Evolutionary conservation across 2,113 vertebrate genomes (phyloP).

Genomic region (Chlorocebus sabaeus): DNA sequence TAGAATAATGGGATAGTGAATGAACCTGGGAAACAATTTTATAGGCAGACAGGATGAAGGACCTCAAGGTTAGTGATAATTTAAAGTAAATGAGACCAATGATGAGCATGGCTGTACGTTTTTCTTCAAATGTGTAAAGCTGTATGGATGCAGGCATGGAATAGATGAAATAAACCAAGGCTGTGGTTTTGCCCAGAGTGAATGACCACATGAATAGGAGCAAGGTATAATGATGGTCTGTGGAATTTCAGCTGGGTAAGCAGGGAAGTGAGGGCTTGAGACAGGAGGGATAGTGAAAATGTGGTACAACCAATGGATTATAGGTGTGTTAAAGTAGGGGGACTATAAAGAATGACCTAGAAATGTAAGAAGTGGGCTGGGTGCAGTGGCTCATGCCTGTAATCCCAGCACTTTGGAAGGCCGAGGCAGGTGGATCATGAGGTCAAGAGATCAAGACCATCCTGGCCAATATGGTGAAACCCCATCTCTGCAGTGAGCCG

Average conservation of each 20-base stretch:
- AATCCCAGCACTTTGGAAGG: no score
- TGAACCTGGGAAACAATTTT: background rate
- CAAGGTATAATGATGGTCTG: background rate
- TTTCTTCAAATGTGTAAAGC: background rate
- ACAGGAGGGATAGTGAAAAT: background rate
- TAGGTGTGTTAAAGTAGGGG: background rate
- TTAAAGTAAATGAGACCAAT: background rate
- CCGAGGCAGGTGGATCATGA: no score
- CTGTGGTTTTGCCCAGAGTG: background rate
- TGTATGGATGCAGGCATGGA: background rate
- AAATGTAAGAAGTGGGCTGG: background rate
- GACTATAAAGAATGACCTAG: background rate
- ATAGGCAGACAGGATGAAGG: background rate
- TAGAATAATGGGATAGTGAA: background rate
- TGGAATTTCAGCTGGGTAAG: background rate
- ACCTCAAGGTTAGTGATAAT: background rate
- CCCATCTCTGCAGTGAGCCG: no score
- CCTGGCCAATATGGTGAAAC: no score
- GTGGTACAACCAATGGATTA: background rate
- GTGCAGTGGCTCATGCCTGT: no score
- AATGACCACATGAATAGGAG: background rate
- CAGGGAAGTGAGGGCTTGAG: background rate
- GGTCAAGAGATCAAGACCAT: no score
- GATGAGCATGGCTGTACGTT: background rate
- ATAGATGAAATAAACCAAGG: background rate